Conservation (phyloP, 1,140 invertebrate genomes). For the Caenorhabditis remanei region DNA sequence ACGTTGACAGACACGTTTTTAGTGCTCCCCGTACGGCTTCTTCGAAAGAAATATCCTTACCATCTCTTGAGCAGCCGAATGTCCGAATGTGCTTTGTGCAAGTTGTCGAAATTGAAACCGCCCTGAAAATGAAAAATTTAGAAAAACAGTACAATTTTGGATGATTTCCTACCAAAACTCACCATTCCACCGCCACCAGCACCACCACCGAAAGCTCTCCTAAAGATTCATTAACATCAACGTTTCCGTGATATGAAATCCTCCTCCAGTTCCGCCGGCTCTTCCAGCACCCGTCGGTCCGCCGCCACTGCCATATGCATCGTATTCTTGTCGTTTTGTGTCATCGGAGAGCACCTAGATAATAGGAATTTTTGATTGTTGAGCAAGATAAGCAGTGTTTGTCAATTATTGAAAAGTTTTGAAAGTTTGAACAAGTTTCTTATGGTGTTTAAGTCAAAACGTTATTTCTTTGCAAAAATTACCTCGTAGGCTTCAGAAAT, state of each 20-base stretch:
- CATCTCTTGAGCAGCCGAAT: constrained; percentile 54
- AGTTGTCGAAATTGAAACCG: constrained; percentile 63
- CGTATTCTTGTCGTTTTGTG: constrained; percentile 90
- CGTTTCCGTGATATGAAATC: constrained; percentile 49
- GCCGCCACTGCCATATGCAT: constrained; percentile 86
- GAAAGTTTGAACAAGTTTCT: constrained; percentile 92
- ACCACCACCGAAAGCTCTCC: constrained; percentile 58
- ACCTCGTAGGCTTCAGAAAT: constrained; percentile 98
- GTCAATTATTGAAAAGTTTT: no score
- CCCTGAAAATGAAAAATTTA: constrained; percentile 7
- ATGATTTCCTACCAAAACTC: background rate
- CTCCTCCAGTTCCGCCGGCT: background rate
- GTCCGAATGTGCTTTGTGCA: constrained; percentile 53
- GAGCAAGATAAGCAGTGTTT: no score
- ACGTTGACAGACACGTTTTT: constrained; percentile 84
- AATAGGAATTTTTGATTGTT: background rate
- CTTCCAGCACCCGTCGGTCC: constrained; percentile 37
- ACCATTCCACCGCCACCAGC: constrained; percentile 31
- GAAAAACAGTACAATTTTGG: constrained; percentile 1
- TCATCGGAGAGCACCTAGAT: constrained; percentile 89
- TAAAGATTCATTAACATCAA: constrained; percentile 64
- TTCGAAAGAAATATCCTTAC: constrained; percentile 88
- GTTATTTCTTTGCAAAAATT: background rate
- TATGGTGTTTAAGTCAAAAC: constrained; percentile 89
- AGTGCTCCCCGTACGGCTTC: constrained; percentile 86